A percentile compares a stretch with the other conserved stretches of the same genome.
Evolutionary conservation across 2,113 vertebrate species (phyloP).

Genomic region (Hystrix cristata): DNA sequence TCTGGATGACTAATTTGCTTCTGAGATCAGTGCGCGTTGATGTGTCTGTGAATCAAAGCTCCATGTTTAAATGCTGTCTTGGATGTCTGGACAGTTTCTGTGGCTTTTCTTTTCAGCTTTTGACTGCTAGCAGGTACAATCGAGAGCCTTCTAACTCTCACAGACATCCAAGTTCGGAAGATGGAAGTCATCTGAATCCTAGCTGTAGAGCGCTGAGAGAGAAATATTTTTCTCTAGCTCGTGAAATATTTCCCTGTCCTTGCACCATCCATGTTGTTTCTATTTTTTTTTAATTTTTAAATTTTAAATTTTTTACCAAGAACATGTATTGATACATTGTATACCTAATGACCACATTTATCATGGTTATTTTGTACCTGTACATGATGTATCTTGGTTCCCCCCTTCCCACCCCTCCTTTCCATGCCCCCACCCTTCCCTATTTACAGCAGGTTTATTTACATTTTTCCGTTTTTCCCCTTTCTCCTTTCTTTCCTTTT

Average conservation of each 20-base stretch:
- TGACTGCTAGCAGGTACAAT: neutral
- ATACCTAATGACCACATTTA: no score
- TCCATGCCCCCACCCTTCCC: no score
- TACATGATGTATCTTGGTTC: no score
- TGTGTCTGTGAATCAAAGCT: neutral
- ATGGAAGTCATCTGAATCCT: neutral
- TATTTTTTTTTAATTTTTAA: neutral
- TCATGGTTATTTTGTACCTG: no score
- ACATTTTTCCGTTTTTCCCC: no score
- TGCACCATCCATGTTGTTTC: neutral
- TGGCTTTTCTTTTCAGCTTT: neutral
- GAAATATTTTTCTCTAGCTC: neutral
- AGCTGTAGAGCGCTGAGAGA: conserved; percentile 14
- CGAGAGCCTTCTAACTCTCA: neutral
- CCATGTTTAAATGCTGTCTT: neutral
- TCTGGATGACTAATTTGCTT: conserved; percentile 64
- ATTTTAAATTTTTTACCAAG: no score
- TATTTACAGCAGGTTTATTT: no score
- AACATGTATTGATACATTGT: no score
- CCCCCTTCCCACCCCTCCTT: no score
- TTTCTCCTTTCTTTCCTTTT: no score
- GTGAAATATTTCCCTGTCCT: conserved; percentile 3
- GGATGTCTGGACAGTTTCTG: neutral
- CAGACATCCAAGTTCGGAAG: conserved; percentile 10
- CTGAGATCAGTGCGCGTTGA: neutral